Conservation (phyloP, 1,140 invertebrate genomes). For the Anoplolepis gracilipes region DNA sequence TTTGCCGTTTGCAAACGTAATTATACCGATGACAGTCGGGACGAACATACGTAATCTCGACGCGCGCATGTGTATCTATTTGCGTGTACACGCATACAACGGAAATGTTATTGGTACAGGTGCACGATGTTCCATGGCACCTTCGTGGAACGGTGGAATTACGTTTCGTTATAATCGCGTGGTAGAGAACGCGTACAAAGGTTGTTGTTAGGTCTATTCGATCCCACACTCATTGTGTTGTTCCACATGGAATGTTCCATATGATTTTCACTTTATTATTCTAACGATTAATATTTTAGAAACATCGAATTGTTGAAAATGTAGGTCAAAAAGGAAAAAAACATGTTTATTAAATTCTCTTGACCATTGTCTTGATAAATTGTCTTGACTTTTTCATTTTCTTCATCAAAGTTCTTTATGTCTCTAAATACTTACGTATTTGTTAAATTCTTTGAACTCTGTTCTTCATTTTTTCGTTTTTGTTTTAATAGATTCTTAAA, state of each 20-base stretch:
- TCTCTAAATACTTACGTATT: neutral
- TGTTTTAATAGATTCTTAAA: neutral
- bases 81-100: conserved; percentile 30
- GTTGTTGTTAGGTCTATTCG: conserved; percentile 32
- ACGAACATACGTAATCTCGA: conserved; percentile 55
- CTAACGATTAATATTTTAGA: conserved; percentile 16
- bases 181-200: conserved; percentile 18
- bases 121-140: conserved; percentile 45
- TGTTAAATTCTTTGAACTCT: neutral
- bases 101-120: conserved; percentile 50
- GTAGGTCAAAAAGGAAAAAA: neutral
- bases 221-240: neutral
- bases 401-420: neutral
- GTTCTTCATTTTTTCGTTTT: neutral
- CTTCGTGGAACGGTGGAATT: conserved; percentile 54
- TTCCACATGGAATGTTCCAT: neutral
- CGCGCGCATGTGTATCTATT: neutral
- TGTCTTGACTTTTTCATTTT: no score
- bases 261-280: conserved; percentile 18
- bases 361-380: neutral
- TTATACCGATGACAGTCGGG: conserved; percentile 71
- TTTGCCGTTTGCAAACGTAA: conserved; percentile 70
- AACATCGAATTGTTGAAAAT: neutral
- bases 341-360: neutral
- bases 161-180: conserved; percentile 55